Base-by-base conservation (phyloP, 1,140 invertebrate species). In the Dendroctonus ponderosae region DNA sequence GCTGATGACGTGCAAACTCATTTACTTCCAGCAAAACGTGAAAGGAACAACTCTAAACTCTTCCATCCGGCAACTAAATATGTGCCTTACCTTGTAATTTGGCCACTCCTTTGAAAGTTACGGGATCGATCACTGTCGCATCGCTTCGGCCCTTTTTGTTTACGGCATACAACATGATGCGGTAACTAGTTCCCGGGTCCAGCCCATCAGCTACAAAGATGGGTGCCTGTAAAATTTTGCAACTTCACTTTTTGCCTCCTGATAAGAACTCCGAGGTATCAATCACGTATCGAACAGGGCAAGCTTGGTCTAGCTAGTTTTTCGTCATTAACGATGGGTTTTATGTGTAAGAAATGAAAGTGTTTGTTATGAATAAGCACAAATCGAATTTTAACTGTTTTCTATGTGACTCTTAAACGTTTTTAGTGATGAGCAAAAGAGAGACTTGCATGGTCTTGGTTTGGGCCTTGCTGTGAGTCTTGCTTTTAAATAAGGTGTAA, bases 131-230 rank as follows among this genome's bases (percentile, higher is more conserved):
- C 12, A 89, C 84, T 6, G 87, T 85, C 6, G 91, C 85, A 59
- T 94, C 91, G 69, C 91, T 93, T 44, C 87, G 82, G 37, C 93
- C 93, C 77, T 93, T 94, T 37, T 89, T 86, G 79, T 96, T 96
- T 44, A 89, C 85, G 0, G 92, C 89, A 75, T 91, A 94, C 57
- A 91, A 80, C 72, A 87, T 86, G 62, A 92, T 85, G 63, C 87
- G 80, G 79, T 92, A 92, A 67, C 85, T 88, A n/a, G 84, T 85
- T 12, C 89, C 90, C 2, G 90, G 84, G 64, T 91, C 89, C n/a
- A 93, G 80, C 38, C 89, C 89, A 43, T 86, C 84, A n/a, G 91
- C 85, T 68, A 87, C 83, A 78, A 92, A 92, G 61, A 81, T 83
- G 1, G 87, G 86, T 2, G 86, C 85, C 4, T 68, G 60, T 6